Percentiles rank a stretch among this genome's conserved stretches.
Conservation (phyloP, 64 coral and sea anemone genomes). For the Catalaphyllia jardinei region DNA sequence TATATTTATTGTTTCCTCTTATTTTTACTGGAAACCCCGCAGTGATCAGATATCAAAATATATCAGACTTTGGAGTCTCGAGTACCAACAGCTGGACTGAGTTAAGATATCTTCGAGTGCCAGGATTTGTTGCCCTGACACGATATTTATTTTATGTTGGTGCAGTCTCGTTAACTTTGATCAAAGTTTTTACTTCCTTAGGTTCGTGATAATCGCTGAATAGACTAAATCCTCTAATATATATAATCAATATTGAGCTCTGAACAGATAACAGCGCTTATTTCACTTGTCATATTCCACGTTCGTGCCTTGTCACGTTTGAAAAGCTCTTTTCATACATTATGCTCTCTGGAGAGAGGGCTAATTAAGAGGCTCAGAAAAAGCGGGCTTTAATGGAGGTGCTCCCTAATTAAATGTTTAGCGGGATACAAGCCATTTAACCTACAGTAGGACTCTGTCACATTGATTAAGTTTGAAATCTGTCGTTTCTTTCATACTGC, state of each 20-base stretch:
- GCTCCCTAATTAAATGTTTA: constrained; percentile 5
- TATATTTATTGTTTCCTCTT: constrained; percentile 11
- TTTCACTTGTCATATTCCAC: neutral
- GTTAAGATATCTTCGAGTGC: neutral
- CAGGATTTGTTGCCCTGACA: neutral
- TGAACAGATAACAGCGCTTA: neutral
- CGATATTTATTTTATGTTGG: neutral
- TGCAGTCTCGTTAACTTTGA: neutral
- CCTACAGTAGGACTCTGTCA: neutral
- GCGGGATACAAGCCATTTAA: neutral
- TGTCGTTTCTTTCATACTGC: neutral
- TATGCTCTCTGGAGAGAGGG: neutral
- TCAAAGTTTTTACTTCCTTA: neutral
- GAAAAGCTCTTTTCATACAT: neutral
- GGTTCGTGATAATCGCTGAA: neutral
- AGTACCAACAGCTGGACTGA: neutral
- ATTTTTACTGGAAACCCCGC: constrained; percentile 19
- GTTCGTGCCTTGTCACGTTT: neutral
- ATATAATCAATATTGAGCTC: too few relatives aligned
- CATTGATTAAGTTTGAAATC: constrained; percentile 13
- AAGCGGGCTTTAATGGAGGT: neutral
- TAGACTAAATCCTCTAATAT: neutral
- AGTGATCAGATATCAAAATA: constrained; percentile 35
- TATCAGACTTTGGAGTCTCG: neutral
- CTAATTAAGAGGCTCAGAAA: neutral